A percentile compares a stretch with the other conserved stretches of the same genome.
phyloP scores from a whole-genome alignment of 1,140 invertebrate genomes.

The Dendrolimus kikuchii region DNA sequence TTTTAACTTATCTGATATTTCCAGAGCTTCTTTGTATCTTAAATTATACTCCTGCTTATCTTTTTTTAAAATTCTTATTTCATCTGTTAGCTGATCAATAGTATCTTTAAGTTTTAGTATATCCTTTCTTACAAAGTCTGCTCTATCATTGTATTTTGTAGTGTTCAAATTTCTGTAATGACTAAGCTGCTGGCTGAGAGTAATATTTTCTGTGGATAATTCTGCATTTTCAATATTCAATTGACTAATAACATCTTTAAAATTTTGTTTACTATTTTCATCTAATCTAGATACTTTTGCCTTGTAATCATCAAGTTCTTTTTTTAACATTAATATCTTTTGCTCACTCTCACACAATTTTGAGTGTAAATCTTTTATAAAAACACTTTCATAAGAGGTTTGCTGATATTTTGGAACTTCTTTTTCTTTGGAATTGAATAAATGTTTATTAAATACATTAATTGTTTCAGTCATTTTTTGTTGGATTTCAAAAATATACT shows the following conservation, averaged over 20 bases:
- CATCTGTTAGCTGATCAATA: slow-evolving; percentile 38
- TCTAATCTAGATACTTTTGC: slow-evolving; percentile 23
- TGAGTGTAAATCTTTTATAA: slow-evolving; percentile 47
- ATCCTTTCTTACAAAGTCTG: slow-evolving; percentile 29
- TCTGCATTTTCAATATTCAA: slow-evolving; percentile 60
- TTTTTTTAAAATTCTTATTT: slow-evolving; percentile 45
- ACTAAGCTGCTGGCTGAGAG: slow-evolving; percentile 47
- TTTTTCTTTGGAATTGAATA: slow-evolving; percentile 27
- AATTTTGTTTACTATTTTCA: slow-evolving; percentile 44
- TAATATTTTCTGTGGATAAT: slow-evolving; percentile 59
- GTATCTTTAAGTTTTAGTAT: slow-evolving; percentile 38
- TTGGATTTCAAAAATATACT: slow-evolving; percentile 52
- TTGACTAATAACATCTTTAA: slow-evolving; percentile 56
- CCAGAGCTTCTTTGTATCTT: slow-evolving; percentile 45
- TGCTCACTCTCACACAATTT: slow-evolving; percentile 65
- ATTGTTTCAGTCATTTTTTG: slow-evolving; percentile 56
- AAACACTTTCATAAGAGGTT: slow-evolving; percentile 28
- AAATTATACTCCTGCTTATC: slow-evolving; percentile 54
- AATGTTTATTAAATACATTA: slow-evolving; percentile 45
- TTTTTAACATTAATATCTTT: slow-evolving; percentile 58
- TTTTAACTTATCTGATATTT: slow-evolving; percentile 53
- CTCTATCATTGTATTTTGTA: slow-evolving; percentile 25
- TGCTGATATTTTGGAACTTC: slow-evolving; percentile 19
- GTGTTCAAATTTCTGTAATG: slow-evolving; percentile 39
- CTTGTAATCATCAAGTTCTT: slow-evolving; percentile 62